Evolutionary conservation across 2,113 vertebrate species (phyloP).

Genomic region (Leptodactylus fuscus): DNA sequence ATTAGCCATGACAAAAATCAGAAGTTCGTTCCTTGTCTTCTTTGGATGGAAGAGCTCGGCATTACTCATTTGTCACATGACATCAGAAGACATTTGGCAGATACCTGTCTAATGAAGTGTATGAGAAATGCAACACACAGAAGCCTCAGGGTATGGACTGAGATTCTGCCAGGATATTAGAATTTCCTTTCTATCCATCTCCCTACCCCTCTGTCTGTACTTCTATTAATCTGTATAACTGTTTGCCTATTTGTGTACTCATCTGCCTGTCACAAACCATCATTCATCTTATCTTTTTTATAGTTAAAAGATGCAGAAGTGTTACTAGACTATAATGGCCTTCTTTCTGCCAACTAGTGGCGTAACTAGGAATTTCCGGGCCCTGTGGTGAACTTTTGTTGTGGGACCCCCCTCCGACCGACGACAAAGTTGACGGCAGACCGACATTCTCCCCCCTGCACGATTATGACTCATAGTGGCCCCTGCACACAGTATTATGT

Average conservation of each 20-base stretch:
- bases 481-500: too few species aligned
- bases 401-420: too few species aligned
- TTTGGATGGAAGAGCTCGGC: slow-evolving; percentile 39
- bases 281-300: not conserved
- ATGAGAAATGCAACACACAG: slow-evolving; percentile 40
- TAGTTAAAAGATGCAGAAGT: not conserved
- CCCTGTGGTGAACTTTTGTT: too few species aligned
- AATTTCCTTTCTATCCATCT: slow-evolving; percentile 19
- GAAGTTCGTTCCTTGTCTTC: slow-evolving; percentile 27
- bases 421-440: too few species aligned
- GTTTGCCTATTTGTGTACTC: slow-evolving; percentile 33
- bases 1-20: slow-evolving; percentile 52
- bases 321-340: too few species aligned
- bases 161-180: slow-evolving; percentile 38
- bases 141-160: slow-evolving; percentile 30
- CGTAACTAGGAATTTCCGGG: too few species aligned
- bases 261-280: not conserved
- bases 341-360: too few species aligned
- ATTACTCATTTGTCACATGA: slow-evolving; percentile 57
- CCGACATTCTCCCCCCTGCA: too few species aligned
- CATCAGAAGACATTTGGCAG: slow-evolving; percentile 56
- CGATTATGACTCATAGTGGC: too few species aligned
- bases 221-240: slow-evolving; percentile 34
- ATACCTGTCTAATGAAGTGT: slow-evolving; percentile 55
- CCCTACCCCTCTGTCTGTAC: slow-evolving; percentile 24